phyloP scores from a whole-genome alignment of 2,888 invertebrate species.

The Mythimna loreyi region DNA sequence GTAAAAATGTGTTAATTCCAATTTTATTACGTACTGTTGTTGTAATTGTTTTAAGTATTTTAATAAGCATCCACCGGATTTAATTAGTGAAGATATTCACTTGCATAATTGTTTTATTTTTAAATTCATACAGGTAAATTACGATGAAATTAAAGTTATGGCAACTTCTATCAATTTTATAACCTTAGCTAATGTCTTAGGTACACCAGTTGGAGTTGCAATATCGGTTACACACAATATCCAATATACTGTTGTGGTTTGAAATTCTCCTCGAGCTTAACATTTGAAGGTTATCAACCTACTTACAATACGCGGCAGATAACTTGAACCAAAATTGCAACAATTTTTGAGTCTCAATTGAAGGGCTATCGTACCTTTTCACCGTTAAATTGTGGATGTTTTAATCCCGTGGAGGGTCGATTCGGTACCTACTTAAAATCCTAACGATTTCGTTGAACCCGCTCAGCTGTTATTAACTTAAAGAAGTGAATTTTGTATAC shows the following conservation, averaged over 20 bases:
- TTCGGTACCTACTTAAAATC: no score
- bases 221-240: slow-evolving; percentile 49
- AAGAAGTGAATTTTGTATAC: no score
- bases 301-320: no score
- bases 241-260: slow-evolving; percentile 40
- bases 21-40: slow-evolving; percentile 7
- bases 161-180: neutral
- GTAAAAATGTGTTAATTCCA: neutral
- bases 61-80: neutral
- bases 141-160: neutral
- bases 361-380: no score
- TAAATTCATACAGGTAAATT: neutral
- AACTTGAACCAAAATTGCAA: no score
- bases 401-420: no score
- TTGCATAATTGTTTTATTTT: neutral
- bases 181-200: slow-evolving; percentile 1
- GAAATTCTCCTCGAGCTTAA: slow-evolving; percentile 13
- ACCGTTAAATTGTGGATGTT: no score
- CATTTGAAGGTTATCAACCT: slow-evolving; percentile 26
- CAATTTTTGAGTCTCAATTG: no score
- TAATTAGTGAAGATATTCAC: neutral
- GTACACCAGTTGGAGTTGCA: neutral
- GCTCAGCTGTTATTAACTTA: no score
- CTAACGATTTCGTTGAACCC: no score
- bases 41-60: slow-evolving; percentile 9